Conservation (phyloP, 1,140 invertebrate genomes). For the Drosophila azteca region DNA sequence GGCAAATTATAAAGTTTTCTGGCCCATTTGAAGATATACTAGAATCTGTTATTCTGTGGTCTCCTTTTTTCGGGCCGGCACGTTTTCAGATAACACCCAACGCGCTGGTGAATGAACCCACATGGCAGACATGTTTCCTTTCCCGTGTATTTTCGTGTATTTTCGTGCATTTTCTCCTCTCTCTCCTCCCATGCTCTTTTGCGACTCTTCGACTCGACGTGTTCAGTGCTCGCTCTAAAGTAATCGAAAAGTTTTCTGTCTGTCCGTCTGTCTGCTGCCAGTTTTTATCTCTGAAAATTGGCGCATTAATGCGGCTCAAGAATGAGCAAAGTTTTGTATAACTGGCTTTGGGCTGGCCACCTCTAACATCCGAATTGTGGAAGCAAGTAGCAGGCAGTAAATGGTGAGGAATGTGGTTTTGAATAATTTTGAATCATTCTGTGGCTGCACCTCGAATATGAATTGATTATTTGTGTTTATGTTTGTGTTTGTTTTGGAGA, state of each 20-base stretch:
- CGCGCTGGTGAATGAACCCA: slow-evolving; percentile 66
- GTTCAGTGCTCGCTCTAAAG: slow-evolving; percentile 36
- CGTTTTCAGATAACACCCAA: slow-evolving; percentile 67
- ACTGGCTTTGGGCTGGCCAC: slow-evolving; percentile 32
- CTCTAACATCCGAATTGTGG: slow-evolving; percentile 3
- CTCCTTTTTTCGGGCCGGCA: slow-evolving; percentile 44
- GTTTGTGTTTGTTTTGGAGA: background rate
- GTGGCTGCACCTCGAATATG: slow-evolving; percentile 9
- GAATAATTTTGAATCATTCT: background rate
- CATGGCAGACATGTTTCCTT: slow-evolving; percentile 54
- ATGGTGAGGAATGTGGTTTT: slow-evolving; percentile 34
- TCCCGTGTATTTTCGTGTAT: slow-evolving; percentile 29
- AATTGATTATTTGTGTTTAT: background rate
- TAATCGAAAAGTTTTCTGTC: slow-evolving; percentile 59
- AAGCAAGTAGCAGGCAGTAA: slow-evolving; percentile 3
- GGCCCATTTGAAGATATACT: slow-evolving; percentile 49
- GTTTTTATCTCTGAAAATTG: slow-evolving; percentile 49
- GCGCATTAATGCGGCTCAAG: slow-evolving; percentile 55
- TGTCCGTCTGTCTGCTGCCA: slow-evolving; percentile 54
- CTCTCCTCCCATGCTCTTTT: slow-evolving; percentile 11
- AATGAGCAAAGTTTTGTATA: slow-evolving; percentile 39
- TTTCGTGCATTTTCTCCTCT: slow-evolving; percentile 38
- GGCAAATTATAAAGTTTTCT: slow-evolving; percentile 48
- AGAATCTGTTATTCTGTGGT: slow-evolving; percentile 27
- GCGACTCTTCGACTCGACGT: slow-evolving; percentile 1